A percentile compares a stretch with the other conserved stretches of the same genome.
These are phyloP conservation scores for Fissipunctia ypsillon DNA, from an alignment of 2,888 invertebrate species.

Conservation along the genomic window DNA sequence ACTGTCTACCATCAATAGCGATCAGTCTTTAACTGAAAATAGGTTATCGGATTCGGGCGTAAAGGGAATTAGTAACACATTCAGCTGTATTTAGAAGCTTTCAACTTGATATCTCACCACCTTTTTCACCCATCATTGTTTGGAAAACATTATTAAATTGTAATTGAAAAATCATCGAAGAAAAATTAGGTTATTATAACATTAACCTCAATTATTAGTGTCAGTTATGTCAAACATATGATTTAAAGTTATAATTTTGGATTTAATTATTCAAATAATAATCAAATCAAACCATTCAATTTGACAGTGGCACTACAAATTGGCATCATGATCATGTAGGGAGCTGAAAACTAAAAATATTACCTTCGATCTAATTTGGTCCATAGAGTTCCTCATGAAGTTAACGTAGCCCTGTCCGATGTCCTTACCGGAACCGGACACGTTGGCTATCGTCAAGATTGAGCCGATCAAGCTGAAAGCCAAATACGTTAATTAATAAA, in stretches of 20 bases:
- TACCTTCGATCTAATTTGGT: conserved; percentile 99
- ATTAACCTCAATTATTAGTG: too few species aligned
- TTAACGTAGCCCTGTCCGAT: conserved; percentile 99
- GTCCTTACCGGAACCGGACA: conserved; percentile 98
- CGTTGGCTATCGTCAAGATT: conserved; percentile 92
- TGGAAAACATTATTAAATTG: neutral
- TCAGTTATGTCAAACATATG: too few species aligned
- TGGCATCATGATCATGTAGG: neutral
- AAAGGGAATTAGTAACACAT: neutral
- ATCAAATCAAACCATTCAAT: neutral
- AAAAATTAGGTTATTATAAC: too few species aligned
- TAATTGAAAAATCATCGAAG: neutral
- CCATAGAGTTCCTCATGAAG: conserved; percentile 99
- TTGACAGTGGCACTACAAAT: neutral
- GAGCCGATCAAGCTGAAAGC: conserved; percentile 86
- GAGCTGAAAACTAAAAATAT: neutral
- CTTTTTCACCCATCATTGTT: neutral
- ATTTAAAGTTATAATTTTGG: neutral
- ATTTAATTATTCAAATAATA: neutral
- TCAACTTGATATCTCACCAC: neutral
- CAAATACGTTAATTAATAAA: neutral
- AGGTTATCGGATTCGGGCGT: too few species aligned
- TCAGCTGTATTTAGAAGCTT: neutral
- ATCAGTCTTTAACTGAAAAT: too few species aligned
- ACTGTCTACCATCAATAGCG: too few species aligned